Evolutionary conservation across 2,113 vertebrate species (phyloP), one percentile per base, ranked within the genome.

Genomic region (Ancistrus triradiatus): DNA sequence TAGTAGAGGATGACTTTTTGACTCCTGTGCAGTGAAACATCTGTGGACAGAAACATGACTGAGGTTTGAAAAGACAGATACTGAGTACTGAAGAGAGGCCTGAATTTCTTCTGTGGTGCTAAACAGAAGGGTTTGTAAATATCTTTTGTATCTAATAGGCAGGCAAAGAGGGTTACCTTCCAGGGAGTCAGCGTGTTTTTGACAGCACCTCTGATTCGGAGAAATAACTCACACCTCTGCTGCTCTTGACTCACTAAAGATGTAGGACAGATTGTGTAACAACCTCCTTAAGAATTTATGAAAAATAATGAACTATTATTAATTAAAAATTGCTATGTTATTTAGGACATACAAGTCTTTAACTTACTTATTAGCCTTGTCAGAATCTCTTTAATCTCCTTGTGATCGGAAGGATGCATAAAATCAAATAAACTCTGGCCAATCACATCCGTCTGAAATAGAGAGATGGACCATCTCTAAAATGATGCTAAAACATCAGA

Each of bases 381-480:
- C n/a, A 81, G 68, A 33, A 78, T 70, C 8, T 74, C 62, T 44
- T 73, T 78, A 8, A 78, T 49, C 19, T 81, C 80, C 38, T 53
- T 67, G 37, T 77, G 76, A 74, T 81, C 80, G 40, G 55, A 68
- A 7, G 72, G 78, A 52, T 80, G 80, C 63, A 72, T 55, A 57
- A 80, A 75, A 44, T 81, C 76, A 27, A 78, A 74, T 48, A 80
- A 61, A 42, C 63, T 78, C 31, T 68, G 69, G 9, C 78, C 78
- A 37, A 78, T 80, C 43, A 80, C 38, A 51, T 80, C 72, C 74
- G 72, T 64, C 80, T 81, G 43, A 33, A 38, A 44, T 27, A 40
- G 5, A 49, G 28, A 52, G 33, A 58, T 13, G n/a, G n/a, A n/a
- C n/a, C n/a, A n/a, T n/a, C n/a, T n/a, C n/a, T n/a, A n/a, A n/a